phyloP scores from a whole-genome alignment of 2,797 vertebrate species.

The Eupleurogrammus muticus region DNA sequence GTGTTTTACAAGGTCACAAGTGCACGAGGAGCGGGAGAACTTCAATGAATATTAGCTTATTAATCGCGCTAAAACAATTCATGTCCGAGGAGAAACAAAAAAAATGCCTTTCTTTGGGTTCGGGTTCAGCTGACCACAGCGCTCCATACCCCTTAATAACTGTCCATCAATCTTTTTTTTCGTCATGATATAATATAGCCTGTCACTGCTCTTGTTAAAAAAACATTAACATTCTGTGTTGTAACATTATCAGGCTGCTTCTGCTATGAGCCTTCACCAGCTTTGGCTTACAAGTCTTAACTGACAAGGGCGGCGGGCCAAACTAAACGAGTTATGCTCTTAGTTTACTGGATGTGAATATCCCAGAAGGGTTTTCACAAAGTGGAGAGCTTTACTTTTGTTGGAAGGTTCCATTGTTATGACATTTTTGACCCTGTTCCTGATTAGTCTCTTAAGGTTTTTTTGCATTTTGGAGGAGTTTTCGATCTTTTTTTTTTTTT shows the following conservation, averaged over 20 bases:
- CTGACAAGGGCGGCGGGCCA: slow-evolving; percentile 67
- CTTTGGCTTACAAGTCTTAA: slow-evolving; percentile 52
- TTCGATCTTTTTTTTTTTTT: slow-evolving; percentile 18
- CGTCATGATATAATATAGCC: slow-evolving; percentile 48
- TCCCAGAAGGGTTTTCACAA: slow-evolving; percentile 63
- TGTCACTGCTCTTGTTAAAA: slow-evolving; percentile 62
- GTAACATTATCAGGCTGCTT: slow-evolving; percentile 68
- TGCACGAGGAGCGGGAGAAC: slow-evolving; percentile 27
- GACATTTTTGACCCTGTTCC: slow-evolving; percentile 74
- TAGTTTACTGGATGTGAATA: slow-evolving; percentile 69
- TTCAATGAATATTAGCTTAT: slow-evolving; percentile 33
- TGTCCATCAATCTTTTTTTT: slow-evolving; percentile 57
- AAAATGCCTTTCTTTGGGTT: slow-evolving; percentile 33
- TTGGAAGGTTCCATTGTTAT: slow-evolving; percentile 76
- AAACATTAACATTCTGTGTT: slow-evolving; percentile 55
- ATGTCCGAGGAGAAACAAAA: slow-evolving; percentile 19
- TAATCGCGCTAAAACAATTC: slow-evolving; percentile 18
- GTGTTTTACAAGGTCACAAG: slow-evolving; percentile 58
- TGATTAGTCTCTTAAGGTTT: slow-evolving; percentile 76
- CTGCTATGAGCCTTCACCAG: slow-evolving; percentile 55
- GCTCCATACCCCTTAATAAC: slow-evolving; percentile 57
- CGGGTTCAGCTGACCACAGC: slow-evolving; percentile 33
- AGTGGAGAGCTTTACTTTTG: slow-evolving; percentile 74
- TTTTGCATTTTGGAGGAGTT: slow-evolving; percentile 61
- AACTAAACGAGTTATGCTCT: slow-evolving; percentile 70